phyloP scores from a whole-genome alignment of 1,140 invertebrate species.

The Drosophila triauraria region DNA sequence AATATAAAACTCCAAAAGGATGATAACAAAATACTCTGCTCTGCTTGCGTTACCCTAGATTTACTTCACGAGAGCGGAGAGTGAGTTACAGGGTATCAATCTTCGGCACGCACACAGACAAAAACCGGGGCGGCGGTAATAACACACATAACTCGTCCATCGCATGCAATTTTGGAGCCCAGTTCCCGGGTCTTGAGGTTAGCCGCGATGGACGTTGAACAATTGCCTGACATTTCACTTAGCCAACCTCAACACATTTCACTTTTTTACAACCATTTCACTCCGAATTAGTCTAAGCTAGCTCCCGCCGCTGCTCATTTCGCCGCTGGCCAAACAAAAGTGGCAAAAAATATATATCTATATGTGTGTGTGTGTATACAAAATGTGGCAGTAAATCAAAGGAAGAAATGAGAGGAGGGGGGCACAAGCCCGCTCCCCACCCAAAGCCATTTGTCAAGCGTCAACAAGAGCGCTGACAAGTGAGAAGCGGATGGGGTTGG shows the following conservation, averaged over 20 bases:
- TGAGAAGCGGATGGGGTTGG: conserved; percentile 49
- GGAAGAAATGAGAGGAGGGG: conserved; percentile 20
- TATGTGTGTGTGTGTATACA: conserved; percentile 30
- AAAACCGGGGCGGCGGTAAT: conserved; percentile 31
- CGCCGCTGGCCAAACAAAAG: conserved; percentile 29
- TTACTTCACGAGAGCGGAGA: neutral
- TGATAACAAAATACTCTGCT: no score
- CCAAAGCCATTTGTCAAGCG: conserved; percentile 75
- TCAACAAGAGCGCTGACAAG: conserved; percentile 79
- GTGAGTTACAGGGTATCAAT: conserved; percentile 30
- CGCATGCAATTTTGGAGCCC: conserved; percentile 48
- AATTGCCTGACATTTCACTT: conserved; percentile 72
- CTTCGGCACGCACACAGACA: conserved; percentile 4
- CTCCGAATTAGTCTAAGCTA: conserved; percentile 58
- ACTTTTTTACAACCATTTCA: conserved; percentile 56
- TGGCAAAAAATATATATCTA: conserved; percentile 39
- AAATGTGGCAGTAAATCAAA: conserved; percentile 75
- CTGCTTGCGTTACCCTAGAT: neutral
- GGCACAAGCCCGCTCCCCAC: conserved; percentile 4
- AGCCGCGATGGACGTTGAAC: conserved; percentile 57
- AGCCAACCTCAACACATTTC: conserved; percentile 67
- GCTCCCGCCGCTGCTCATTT: conserved; percentile 27
- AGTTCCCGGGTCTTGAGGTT: conserved; percentile 31
- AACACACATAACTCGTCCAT: conserved; percentile 56
- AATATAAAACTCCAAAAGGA: no score